Conservation (phyloP, 2,888 invertebrate species). For the Pocota personata region DNA sequence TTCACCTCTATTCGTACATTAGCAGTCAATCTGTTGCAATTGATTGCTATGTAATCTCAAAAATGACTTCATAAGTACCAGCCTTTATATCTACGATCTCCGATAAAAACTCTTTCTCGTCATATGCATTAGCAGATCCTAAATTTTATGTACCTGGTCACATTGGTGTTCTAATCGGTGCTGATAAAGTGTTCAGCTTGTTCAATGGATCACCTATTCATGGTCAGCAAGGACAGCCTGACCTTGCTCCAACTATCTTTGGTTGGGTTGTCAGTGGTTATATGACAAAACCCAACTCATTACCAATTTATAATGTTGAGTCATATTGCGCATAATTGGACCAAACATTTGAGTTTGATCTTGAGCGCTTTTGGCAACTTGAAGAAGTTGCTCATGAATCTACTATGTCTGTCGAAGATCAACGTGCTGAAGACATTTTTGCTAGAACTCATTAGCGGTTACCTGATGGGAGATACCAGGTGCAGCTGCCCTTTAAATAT, state of each 20-base stretch:
- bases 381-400: background rate
- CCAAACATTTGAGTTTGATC: background rate
- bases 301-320: background rate
- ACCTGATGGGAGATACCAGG: no score
- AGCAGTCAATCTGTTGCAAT: background rate
- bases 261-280: conserved; percentile 3
- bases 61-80: conserved; percentile 8
- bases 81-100: background rate
- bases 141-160: background rate
- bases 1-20: conserved; percentile 7
- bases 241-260: conserved; percentile 8
- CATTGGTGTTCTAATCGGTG: no score
- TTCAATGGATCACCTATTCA: conserved; percentile 4
- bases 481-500: no score
- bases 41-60: conserved; percentile 16
- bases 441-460: no score
- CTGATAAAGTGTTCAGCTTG: conserved; percentile 12
- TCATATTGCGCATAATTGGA: conserved; percentile 10
- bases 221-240: background rate
- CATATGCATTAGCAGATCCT: conserved; percentile 10
- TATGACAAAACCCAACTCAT: background rate
- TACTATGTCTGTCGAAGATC: background rate
- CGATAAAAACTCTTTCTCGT: background rate
- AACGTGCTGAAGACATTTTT: background rate
- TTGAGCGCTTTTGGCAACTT: conserved; percentile 7